phyloP scores from a whole-genome alignment of 2,888 invertebrate genomes.

The Gastrophysa polygoni region DNA sequence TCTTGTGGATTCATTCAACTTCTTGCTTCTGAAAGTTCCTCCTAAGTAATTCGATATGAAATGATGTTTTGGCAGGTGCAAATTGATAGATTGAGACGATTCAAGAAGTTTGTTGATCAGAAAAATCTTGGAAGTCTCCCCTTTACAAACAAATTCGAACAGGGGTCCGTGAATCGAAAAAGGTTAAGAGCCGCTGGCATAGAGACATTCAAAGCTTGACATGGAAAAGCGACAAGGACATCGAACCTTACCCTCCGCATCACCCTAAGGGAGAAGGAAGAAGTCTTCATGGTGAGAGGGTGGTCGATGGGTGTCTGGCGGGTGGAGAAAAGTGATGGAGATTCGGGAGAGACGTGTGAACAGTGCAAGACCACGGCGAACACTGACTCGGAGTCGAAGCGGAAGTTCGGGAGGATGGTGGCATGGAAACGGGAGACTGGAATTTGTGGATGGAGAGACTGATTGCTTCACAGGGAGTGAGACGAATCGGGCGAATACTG shows the following conservation, averaged over 20 bases:
- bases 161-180: no score
- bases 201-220: constrained; percentile 14
- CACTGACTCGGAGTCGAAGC: constrained; percentile 33
- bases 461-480: neutral
- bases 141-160: no score
- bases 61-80: no score
- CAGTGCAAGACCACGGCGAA: constrained; percentile 40
- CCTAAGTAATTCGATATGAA: no score
- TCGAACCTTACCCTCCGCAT: constrained; percentile 74
- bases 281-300: constrained; percentile 72
- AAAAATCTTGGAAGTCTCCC: no score
- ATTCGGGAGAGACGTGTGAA: constrained; percentile 29
- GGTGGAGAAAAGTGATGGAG: constrained; percentile 21
- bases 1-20: no score
- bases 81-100: no score
- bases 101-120: no score
- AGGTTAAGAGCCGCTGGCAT: neutral
- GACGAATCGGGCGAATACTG: neutral
- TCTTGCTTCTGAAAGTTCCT: no score
- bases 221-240: constrained; percentile 27
- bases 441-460: neutral
- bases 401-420: neutral
- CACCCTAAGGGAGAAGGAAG: constrained; percentile 77
- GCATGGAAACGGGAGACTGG: constrained; percentile 16
- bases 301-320: constrained; percentile 11